phyloP scores from a whole-genome alignment of 2,113 vertebrate species.

The Erinaceus europaeus region DNA sequence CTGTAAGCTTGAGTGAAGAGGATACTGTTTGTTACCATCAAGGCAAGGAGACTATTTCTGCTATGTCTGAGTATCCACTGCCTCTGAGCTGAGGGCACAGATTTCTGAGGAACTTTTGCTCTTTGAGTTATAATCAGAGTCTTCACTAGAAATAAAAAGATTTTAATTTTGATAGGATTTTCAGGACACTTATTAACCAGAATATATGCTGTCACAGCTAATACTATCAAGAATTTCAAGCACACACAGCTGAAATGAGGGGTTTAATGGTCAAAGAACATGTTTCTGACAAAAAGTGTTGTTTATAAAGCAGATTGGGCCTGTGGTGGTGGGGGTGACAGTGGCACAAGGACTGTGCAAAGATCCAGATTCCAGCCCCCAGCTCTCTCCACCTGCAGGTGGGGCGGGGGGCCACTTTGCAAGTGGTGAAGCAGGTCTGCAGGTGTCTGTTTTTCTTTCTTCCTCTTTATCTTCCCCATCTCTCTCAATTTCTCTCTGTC shows the following conservation, averaged over 20 bases:
- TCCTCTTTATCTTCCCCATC: too few relatives aligned
- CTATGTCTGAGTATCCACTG: neutral
- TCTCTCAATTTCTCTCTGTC: too few relatives aligned
- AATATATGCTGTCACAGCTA: too few relatives aligned
- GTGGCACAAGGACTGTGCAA: too few relatives aligned
- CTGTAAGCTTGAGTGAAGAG: neutral
- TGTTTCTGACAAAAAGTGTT: neutral
- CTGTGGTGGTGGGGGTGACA: too few relatives aligned
- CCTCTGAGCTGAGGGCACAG: neutral
- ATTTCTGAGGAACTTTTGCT: neutral
- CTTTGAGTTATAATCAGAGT: neutral
- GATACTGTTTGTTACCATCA: fast-evolving
- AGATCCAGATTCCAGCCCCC: too few relatives aligned
- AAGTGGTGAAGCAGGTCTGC: too few relatives aligned
- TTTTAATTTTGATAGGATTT: neutral
- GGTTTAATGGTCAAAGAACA: neutral
- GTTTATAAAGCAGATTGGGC: too few relatives aligned
- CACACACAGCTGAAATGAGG: neutral
- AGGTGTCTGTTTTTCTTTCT: too few relatives aligned
- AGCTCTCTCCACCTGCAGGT: too few relatives aligned
- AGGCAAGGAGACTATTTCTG: neutral
- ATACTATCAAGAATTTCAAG: too few relatives aligned
- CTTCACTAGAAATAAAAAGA: neutral
- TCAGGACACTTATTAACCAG: neutral
- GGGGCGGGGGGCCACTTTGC: too few relatives aligned